A percentile compares a stretch with the other conserved stretches of the same genome.
phyloP scores from a whole-genome alignment of 2,113 vertebrate genomes.

The Micronycteris hirsuta region DNA sequence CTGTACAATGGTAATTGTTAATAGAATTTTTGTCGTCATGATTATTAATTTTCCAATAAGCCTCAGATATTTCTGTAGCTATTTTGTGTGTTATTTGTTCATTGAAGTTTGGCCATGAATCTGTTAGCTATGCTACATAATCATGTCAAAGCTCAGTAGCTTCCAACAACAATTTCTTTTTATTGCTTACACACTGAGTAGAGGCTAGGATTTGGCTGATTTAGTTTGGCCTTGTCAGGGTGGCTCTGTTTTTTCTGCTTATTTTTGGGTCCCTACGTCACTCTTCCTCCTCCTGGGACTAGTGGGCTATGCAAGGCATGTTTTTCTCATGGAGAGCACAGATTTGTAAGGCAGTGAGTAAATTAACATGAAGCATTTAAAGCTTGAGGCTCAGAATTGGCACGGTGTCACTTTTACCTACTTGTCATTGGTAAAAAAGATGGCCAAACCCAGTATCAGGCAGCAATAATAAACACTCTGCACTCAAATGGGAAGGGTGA shows the following conservation, averaged over 20 bases:
- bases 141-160: not conserved
- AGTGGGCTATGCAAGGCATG: not conserved
- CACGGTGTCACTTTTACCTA: not conserved
- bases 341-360: not conserved
- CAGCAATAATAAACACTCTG: not conserved
- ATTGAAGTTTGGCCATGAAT: not conserved
- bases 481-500: not conserved
- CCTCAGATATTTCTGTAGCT: not conserved
- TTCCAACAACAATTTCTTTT: not conserved
- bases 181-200: not conserved
- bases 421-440: not conserved
- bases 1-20: not conserved
- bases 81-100: not conserved
- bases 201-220: not conserved
- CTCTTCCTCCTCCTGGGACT: not conserved
- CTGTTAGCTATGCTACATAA: not conserved
- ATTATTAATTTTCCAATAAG: not conserved
- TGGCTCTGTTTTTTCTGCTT: not conserved
- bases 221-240: not conserved
- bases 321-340: not conserved
- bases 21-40: not conserved
- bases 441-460: not conserved
- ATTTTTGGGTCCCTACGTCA: not conserved
- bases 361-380: not conserved
- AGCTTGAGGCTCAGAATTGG: not conserved